These are phyloP conservation scores for Notothenia coriiceps DNA, from an alignment of 2,113 vertebrate genomes.

Conservation along the genomic window DNA sequence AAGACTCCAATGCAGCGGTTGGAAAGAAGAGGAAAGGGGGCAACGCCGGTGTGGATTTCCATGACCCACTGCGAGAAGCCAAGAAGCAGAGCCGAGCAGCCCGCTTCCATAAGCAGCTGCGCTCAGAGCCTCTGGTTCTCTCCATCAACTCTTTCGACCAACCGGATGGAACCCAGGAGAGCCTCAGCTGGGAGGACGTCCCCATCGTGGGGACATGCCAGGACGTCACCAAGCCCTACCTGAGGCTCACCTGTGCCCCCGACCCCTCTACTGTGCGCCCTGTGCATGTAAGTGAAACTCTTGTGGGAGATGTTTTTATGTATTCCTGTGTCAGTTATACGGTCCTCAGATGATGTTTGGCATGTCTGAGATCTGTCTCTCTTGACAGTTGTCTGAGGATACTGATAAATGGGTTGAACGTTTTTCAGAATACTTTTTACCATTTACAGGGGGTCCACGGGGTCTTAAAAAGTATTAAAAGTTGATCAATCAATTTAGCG, in stretches of 20 bases:
- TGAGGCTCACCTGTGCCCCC: conserved; percentile 92
- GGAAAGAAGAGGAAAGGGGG: conserved; percentile 88
- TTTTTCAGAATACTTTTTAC: no score
- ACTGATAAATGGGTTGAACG: no score
- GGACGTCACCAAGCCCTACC: conserved; percentile 92
- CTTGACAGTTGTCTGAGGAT: no score
- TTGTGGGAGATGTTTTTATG: neutral
- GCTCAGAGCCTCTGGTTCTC: conserved; percentile 90
- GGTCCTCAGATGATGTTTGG: neutral
- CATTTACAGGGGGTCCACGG: no score
- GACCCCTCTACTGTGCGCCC: conserved; percentile 92
- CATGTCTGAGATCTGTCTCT: no score
- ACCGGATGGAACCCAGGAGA: conserved; percentile 83
- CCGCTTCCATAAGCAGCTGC: conserved; percentile 91
- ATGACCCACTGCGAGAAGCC: conserved; percentile 90
- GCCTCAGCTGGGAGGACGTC: conserved; percentile 92
- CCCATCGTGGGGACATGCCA: conserved; percentile 92
- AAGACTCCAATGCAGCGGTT: conserved; percentile 73
- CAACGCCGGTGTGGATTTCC: conserved; percentile 86
- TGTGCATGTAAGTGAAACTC: conserved; percentile 82
- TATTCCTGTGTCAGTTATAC: neutral
- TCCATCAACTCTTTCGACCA: conserved; percentile 86
- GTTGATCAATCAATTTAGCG: no score
- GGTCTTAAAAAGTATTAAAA: no score
- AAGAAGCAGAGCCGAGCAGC: conserved; percentile 92